A percentile compares a stretch with the other conserved stretches of the same genome.
phyloP scores from a whole-genome alignment of 1,140 invertebrate species.

The Drosophila lacertosa region DNA sequence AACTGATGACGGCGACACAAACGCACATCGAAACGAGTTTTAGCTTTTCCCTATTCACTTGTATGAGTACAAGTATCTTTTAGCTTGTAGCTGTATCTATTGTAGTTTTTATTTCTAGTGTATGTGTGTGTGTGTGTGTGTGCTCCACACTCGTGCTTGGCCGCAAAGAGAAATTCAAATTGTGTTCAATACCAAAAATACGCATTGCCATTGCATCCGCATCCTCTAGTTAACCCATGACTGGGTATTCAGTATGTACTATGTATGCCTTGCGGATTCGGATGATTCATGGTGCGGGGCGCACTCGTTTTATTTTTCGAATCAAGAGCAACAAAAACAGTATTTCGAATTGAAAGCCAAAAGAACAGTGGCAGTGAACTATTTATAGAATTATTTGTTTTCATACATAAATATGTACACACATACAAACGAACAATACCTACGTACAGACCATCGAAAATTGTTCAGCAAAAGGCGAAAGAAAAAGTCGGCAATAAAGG shows the following conservation, averaged over 20 bases:
- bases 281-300: constrained; percentile 68
- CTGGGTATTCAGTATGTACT: constrained; percentile 14
- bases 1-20: constrained; percentile 50
- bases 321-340: constrained; percentile 51
- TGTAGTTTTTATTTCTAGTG: constrained; percentile 10
- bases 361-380: constrained; percentile 81
- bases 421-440: not conserved
- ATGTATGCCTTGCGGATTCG: constrained; percentile 31
- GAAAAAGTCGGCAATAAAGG: constrained; percentile 31
- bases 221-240: constrained; percentile 32
- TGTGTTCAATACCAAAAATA: constrained; percentile 51
- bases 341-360: constrained; percentile 75
- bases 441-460: constrained; percentile 10
- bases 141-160: constrained; percentile 8
- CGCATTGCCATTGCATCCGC: constrained; percentile 50
- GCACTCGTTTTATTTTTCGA: constrained; percentile 52
- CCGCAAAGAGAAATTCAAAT: constrained; percentile 75
- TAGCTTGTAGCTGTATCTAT: constrained; percentile 47
- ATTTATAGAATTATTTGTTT: constrained; percentile 81
- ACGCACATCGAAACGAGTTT: constrained; percentile 67
- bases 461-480: constrained; percentile 55
- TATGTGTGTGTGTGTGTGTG: constrained; percentile 9
- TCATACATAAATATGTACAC: constrained; percentile 55
- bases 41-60: constrained; percentile 28
- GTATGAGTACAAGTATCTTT: constrained; percentile 20